A percentile compares a stretch with the other conserved stretches of the same genome.
Evolutionary conservation across 1,140 invertebrate genomes (phyloP).

Genomic region (Drosophila subpulchrella): DNA sequence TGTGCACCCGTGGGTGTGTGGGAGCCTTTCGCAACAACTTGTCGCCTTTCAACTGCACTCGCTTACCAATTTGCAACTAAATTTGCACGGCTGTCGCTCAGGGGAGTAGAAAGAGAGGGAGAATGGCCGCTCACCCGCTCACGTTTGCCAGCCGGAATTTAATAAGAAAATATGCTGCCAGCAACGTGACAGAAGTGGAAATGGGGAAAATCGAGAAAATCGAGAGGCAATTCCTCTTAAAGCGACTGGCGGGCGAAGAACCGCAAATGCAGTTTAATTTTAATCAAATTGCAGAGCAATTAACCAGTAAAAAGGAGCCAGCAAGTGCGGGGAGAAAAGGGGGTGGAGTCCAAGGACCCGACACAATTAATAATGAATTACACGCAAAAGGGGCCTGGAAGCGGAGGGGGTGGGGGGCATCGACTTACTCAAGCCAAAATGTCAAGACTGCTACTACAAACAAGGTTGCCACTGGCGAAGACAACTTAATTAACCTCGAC

Average conservation of each 20-base stretch:
- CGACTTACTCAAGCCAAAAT: slow-evolving; percentile 52
- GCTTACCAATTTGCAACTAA: slow-evolving; percentile 71
- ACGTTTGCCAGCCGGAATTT: slow-evolving; percentile 65
- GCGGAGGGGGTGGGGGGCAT: neutral
- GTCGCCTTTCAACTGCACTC: slow-evolving; percentile 68
- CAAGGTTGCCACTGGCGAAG: slow-evolving; percentile 70
- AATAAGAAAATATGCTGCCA: slow-evolving; percentile 61
- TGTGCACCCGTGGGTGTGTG: slow-evolving; percentile 12
- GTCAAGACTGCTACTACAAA: slow-evolving; percentile 70
- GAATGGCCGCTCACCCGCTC: slow-evolving; percentile 40
- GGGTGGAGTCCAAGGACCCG: slow-evolving; percentile 13
- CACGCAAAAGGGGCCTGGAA: neutral
- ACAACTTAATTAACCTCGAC: slow-evolving; percentile 84
- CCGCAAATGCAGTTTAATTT: slow-evolving; percentile 76
- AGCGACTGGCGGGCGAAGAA: slow-evolving; percentile 53
- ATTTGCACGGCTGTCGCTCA: slow-evolving; percentile 65
- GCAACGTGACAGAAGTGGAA: slow-evolving; percentile 59
- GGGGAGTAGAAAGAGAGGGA: slow-evolving; percentile 10
- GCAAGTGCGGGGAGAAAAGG: neutral
- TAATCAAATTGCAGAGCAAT: slow-evolving; percentile 76
- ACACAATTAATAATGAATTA: slow-evolving; percentile 75
- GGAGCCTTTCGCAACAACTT: slow-evolving; percentile 62
- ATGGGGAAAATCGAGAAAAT: slow-evolving; percentile 6
- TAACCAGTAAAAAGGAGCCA: slow-evolving; percentile 44
- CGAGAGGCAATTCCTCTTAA: slow-evolving; percentile 29